Evolutionary conservation across 1,140 invertebrate species (phyloP), one percentile per base, ranked within the genome.

Genomic region (Chironomus tepperi): DNA sequence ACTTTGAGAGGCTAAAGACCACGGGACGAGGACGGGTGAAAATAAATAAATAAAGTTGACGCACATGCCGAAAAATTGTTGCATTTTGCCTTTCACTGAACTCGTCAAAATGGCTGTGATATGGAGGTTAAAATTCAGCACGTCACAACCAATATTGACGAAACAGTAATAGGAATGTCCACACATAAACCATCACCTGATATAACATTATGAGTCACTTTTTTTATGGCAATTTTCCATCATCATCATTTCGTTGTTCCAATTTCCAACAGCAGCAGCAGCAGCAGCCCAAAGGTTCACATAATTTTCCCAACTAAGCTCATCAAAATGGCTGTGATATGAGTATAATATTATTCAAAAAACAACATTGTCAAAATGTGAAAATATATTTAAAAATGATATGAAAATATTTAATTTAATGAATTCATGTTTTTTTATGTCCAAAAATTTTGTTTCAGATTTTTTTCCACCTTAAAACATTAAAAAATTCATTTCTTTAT

Each of bases 1-100:
- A 91, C 87, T 90, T 91, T 92, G 80, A 81, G 47, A 57, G 47
- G 47, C n/a, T 57, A 57, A 57, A 57, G 47, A n/a, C n/a, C 24
- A 34, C 24, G 24, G n/a, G 24, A 34, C 5, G 24, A n/a, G n/a
- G n/a, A n/a, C n/a, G 24, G 24, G 24, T 5, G 24, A 34, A 34
- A 2, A 34, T 34, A 5, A 34, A 34, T 1, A 34, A 34, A 34
- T 2, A 34, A 34, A 34, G 5, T 34, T 34, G 24, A 34, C 24
- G 24, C 24, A 34, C 24, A 34, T 34, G 24, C 24, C 24, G 5
- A 10, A n/a, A 57, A 57, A 12, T n/a, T 70, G 65, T 70, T 70
- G 65, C 16, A 70, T 18, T 3, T 70, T 10, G 65, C 19, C 65
- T 12, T 18, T 16, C 65, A 70, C 65, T 70, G 19, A 70, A 70